Conservation (phyloP, 2,888 invertebrate genomes). For the Athalia cordata region DNA sequence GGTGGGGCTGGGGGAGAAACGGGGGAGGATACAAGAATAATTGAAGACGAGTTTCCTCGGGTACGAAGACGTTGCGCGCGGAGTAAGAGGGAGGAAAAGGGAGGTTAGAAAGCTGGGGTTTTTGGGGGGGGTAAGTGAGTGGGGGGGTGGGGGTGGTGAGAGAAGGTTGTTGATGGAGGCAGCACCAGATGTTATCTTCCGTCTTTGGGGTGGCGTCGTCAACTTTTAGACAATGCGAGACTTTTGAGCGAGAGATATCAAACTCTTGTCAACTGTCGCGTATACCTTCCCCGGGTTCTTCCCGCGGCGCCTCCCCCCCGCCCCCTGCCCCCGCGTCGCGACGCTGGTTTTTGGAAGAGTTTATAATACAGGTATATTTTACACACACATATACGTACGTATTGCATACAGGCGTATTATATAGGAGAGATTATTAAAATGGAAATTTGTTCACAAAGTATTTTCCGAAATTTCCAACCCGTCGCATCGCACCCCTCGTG, state of each 20-base stretch:
- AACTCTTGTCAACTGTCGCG: slow-evolving; percentile 42
- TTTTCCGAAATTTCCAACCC: slow-evolving; percentile 63
- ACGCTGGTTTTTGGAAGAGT: not conserved
- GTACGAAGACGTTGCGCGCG: slow-evolving; percentile 50
- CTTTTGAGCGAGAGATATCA: slow-evolving; percentile 63
- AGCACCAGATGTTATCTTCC: slow-evolving; percentile 70
- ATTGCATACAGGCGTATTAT: not conserved
- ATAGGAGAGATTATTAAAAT: slow-evolving; percentile 42
- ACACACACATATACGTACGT: no score
- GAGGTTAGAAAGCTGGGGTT: no score
- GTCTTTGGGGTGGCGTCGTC: slow-evolving; percentile 67
- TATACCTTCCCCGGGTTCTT: not conserved
- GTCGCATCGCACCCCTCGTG: slow-evolving; percentile 46
- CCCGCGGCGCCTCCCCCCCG: no score
- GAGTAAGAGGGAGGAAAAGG: no score
- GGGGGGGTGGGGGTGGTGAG: slow-evolving; percentile 54
- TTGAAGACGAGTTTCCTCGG: slow-evolving; percentile 70
- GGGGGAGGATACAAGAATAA: slow-evolving; percentile 66
- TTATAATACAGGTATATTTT: no score
- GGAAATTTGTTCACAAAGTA: slow-evolving; percentile 35
- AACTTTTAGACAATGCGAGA: slow-evolving; percentile 71
- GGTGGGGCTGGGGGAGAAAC: slow-evolving; percentile 22
- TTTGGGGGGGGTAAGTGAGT: slow-evolving; percentile 55
- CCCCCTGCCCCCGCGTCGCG: no score
- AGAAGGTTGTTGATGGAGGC: slow-evolving; percentile 68